phyloP scores from a whole-genome alignment of 1,140 invertebrate species.

The Drosophila eugracilis region DNA sequence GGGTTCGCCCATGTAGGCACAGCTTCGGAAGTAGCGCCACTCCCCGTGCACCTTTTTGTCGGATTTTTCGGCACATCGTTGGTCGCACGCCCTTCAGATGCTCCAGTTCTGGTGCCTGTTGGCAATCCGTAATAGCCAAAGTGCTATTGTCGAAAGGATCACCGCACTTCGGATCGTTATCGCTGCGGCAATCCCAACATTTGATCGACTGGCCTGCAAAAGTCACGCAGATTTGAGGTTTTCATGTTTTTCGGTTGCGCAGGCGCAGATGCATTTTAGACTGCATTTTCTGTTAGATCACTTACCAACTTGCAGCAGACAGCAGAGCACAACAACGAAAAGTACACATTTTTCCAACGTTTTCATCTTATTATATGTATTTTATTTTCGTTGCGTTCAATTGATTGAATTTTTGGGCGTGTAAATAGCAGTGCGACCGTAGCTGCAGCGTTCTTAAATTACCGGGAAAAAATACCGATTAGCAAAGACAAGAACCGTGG shows the following conservation, averaged over 20 bases:
- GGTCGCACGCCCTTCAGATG: constrained; percentile 90
- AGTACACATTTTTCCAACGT: constrained; percentile 48
- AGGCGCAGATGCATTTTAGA: constrained; percentile 11
- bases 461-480: background rate
- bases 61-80: constrained; percentile 96
- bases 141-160: constrained; percentile 97
- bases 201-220: constrained; percentile 90
- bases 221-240: background rate
- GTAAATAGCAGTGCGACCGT: constrained; percentile 24
- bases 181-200: constrained; percentile 96
- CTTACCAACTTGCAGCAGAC: constrained; percentile 70
- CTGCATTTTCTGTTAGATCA: background rate
- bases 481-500: background rate
- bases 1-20: constrained; percentile 95
- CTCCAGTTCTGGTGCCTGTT: constrained; percentile 87
- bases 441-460: background rate
- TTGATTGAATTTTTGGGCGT: constrained; percentile 30
- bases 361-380: constrained; percentile 39
- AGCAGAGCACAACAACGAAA: constrained; percentile 39
- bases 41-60: constrained; percentile 97
- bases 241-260: constrained; percentile 23
- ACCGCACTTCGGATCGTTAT: constrained; percentile 94
- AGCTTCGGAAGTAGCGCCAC: constrained; percentile 95
- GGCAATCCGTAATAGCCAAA: constrained; percentile 94
- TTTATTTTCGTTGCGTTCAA: constrained; percentile 21